Conservation (phyloP, 2,797 vertebrate genomes). For the Florisuga fusca region DNA sequence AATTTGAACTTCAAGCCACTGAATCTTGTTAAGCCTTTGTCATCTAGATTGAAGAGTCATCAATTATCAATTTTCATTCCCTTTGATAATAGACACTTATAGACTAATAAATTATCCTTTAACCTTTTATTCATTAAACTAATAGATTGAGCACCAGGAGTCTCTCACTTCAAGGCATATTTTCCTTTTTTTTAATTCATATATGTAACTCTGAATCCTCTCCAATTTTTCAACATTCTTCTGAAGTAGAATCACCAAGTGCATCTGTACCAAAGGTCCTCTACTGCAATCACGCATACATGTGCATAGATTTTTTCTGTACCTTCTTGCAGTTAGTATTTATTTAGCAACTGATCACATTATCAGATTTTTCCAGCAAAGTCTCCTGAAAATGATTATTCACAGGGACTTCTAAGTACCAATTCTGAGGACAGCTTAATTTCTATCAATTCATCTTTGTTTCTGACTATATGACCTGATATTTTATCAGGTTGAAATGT, state of each 20-base stretch:
- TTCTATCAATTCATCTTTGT: neutral
- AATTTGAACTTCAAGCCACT: slow-evolving; percentile 60
- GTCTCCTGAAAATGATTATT: neutral
- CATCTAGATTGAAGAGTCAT: slow-evolving; percentile 65
- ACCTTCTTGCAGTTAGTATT: neutral
- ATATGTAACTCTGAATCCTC: neutral
- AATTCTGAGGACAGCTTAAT: neutral
- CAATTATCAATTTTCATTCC: slow-evolving; percentile 66
- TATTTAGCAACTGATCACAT: neutral
- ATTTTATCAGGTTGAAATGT: neutral
- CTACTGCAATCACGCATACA: neutral
- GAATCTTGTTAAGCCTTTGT: slow-evolving; percentile 67
- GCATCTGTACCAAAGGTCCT: neutral
- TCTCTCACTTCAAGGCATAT: slow-evolving; percentile 57
- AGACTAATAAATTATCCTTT: slow-evolving; percentile 71
- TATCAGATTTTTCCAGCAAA: neutral
- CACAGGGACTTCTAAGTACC: neutral
- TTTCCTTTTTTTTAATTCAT: slow-evolving; percentile 31
- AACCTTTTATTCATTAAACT: slow-evolving; percentile 70
- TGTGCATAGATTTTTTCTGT: neutral
- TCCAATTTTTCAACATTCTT: neutral
- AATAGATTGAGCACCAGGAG: slow-evolving; percentile 58
- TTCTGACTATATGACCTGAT: neutral
- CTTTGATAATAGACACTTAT: slow-evolving; percentile 68
- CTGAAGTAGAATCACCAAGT: neutral